phyloP scores from a whole-genome alignment of 1,140 invertebrate species.

The Dysdera silvatica region DNA sequence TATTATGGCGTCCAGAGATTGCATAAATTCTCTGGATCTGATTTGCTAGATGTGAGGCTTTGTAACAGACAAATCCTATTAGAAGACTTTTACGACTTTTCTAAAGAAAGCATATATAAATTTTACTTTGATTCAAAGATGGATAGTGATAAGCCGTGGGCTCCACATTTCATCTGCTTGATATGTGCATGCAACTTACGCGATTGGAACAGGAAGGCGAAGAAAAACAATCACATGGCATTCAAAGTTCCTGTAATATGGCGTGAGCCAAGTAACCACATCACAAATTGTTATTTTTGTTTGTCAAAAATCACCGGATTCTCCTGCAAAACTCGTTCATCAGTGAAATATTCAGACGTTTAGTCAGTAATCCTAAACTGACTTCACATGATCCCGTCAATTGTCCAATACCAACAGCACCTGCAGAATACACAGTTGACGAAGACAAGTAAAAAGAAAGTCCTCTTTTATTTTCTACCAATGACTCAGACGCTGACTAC shows the following conservation, averaged over 20 bases:
- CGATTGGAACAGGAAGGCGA: not conserved
- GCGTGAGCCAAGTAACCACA: not conserved
- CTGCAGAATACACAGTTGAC: not conserved
- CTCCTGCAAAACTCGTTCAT: not conserved
- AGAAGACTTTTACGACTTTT: not conserved
- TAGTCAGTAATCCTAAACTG: not conserved
- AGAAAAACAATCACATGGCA: not conserved
- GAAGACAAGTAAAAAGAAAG: not conserved
- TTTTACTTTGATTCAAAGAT: not conserved
- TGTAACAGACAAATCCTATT: not conserved
- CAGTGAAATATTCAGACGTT: not conserved
- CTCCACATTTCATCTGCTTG: not conserved
- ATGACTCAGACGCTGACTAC: not conserved
- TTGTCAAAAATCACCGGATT: not conserved
- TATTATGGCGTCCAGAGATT: not conserved
- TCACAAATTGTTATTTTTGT: not conserved
- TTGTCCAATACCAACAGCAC: not conserved
- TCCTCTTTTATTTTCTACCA: not conserved
- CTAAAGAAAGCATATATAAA: not conserved
- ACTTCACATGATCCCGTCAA: not conserved
- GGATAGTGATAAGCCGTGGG: not conserved
- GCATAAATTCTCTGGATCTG: not conserved
- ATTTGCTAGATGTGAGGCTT: not conserved
- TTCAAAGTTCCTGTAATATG: not conserved
- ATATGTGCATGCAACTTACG: not conserved